A percentile compares a stretch with the other conserved stretches of the same genome.
These are phyloP conservation scores for Heliconius cydno DNA, from an alignment of 2,888 invertebrate species.

Conservation along the genomic window DNA sequence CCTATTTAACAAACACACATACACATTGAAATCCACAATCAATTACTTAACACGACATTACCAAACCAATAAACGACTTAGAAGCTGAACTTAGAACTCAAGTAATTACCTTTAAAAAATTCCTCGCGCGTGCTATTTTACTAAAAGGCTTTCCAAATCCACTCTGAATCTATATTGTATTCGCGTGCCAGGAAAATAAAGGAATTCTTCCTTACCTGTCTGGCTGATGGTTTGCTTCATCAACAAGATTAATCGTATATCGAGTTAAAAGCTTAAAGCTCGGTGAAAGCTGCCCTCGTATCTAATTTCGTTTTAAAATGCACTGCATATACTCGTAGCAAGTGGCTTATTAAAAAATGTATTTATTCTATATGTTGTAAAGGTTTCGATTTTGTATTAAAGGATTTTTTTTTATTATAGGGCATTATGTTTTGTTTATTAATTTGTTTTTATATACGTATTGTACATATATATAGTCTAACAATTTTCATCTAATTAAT, in stretches of 20 bases:
- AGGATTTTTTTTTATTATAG: no score
- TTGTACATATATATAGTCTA: no score
- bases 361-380: not conserved
- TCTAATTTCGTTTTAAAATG: conserved; percentile 20
- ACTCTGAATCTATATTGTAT: conserved; percentile 45
- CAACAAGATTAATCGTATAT: conserved; percentile 44
- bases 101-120: conserved; percentile 54
- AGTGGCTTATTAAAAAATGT: not conserved
- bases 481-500: no score
- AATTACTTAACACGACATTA: conserved; percentile 38
- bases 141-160: conserved; percentile 54
- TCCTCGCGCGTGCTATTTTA: conserved; percentile 48
- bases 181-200: conserved; percentile 45
- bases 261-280: conserved; percentile 37
- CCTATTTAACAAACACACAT: not conserved
- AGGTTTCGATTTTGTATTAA: not conserved
- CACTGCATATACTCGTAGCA: not conserved
- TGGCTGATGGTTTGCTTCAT: conserved; percentile 42
- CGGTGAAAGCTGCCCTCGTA: conserved; percentile 1
- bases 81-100: conserved; percentile 35
- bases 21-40: conserved; percentile 15
- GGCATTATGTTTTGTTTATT: no score
- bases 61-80: conserved; percentile 43
- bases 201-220: conserved; percentile 45
- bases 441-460: no score